Conservation (phyloP, 2,113 vertebrate genomes). For the Rhinopithecus roxellana region DNA sequence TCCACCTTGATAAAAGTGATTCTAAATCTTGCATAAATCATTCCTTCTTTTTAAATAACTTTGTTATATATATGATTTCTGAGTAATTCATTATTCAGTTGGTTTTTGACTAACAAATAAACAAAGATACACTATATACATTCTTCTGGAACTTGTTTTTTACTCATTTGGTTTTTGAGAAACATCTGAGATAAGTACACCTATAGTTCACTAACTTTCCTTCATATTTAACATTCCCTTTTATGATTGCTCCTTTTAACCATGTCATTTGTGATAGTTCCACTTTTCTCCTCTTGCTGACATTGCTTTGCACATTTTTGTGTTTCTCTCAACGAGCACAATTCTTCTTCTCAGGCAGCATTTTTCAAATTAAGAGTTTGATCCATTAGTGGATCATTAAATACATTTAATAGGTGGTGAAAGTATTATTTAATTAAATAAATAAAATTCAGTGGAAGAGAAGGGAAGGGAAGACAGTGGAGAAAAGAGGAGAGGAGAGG, state of each 20-base stretch:
- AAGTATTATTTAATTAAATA: background rate
- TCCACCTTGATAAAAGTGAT: background rate
- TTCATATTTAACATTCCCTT: rapidly evolving
- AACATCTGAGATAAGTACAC: rapidly evolving
- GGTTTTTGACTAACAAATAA: background rate
- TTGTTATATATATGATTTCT: background rate
- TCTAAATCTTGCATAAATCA: background rate
- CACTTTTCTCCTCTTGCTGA: rapidly evolving
- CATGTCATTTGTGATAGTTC: too few relatives aligned
- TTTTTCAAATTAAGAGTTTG: background rate
- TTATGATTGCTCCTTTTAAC: rapidly evolving
- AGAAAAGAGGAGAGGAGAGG: background rate
- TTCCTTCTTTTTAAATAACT: background rate
- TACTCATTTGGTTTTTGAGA: background rate
- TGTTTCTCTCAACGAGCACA: too few relatives aligned
- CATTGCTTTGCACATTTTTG: rapidly evolving
- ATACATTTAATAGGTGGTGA: background rate
- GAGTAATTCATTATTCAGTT: background rate
- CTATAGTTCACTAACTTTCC: rapidly evolving
- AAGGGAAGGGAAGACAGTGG: background rate
- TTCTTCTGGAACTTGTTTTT: background rate
- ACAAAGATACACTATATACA: rapidly evolving
- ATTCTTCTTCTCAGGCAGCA: too few relatives aligned
- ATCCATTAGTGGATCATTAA: background rate
- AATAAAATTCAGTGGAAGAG: background rate